Evolutionary conservation across 1,140 invertebrate species (phyloP).

Genomic region (Trialeurodes vaporariorum): DNA sequence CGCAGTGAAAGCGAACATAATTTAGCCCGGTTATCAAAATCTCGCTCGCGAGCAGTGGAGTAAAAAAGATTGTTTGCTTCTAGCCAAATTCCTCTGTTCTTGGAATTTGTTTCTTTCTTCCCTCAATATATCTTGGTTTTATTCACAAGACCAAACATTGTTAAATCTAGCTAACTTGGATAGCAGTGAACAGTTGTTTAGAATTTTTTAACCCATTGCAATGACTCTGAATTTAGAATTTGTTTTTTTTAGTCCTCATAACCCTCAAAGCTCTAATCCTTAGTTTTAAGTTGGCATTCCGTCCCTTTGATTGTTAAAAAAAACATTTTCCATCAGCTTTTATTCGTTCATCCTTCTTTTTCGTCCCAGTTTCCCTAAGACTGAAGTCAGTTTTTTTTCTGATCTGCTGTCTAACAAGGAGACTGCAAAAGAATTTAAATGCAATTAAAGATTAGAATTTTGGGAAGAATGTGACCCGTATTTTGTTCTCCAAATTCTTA

Average conservation of each 20-base stretch:
- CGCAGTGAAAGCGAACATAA: neutral
- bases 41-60: neutral
- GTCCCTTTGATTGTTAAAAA: too few species aligned
- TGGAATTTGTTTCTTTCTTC: neutral
- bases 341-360: too few species aligned
- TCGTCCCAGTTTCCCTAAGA: neutral
- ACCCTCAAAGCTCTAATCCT: too few species aligned
- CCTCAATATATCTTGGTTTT: neutral
- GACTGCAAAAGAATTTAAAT: neutral
- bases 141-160: neutral
- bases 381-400: neutral
- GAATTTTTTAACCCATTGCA: neutral
- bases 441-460: too few species aligned
- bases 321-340: too few species aligned
- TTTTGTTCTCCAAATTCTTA: too few species aligned
- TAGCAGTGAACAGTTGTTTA: neutral
- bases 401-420: neutral
- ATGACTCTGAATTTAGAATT: neutral
- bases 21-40: neutral
- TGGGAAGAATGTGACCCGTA: too few species aligned
- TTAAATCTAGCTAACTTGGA: too few species aligned
- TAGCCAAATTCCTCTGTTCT: neutral
- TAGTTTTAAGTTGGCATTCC: too few species aligned
- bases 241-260: neutral
- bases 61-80: neutral